phyloP scores from a whole-genome alignment of 1,140 invertebrate genomes.

The Drosophila paulistorum region DNA sequence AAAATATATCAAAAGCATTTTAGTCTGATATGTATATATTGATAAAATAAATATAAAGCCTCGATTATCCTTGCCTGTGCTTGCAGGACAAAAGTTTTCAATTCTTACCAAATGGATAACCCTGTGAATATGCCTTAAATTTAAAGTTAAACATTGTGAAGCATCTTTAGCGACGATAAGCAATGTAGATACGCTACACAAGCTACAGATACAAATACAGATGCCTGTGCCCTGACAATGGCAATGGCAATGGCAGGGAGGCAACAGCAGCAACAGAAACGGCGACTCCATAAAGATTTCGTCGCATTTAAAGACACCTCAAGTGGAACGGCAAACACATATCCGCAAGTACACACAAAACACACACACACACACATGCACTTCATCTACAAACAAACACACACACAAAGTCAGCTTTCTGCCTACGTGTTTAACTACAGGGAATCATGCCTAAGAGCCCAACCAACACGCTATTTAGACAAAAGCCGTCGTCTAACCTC shows the following conservation, averaged over 20 bases:
- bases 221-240: conserved; percentile 11
- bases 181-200: conserved; percentile 44
- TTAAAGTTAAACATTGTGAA: conserved; percentile 20
- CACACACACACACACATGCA: conserved; percentile 11
- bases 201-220: conserved; percentile 37
- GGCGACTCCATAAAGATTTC: conserved; percentile 74
- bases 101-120: neutral
- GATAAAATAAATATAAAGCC: too few species aligned
- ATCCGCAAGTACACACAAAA: conserved; percentile 30
- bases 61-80: neutral
- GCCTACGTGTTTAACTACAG: conserved; percentile 68
- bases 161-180: conserved; percentile 36
- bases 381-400: conserved; percentile 21
- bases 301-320: conserved; percentile 78
- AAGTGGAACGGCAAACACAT: conserved; percentile 67
- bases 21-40: neutral
- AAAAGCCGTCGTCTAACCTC: conserved; percentile 28
- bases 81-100: too few species aligned
- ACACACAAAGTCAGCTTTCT: conserved; percentile 39
- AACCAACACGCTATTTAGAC: conserved; percentile 47
- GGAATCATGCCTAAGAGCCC: conserved; percentile 36
- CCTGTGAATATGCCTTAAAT: conserved; percentile 19
- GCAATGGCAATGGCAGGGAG: neutral
- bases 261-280: conserved; percentile 38
- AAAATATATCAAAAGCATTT: too few species aligned